phyloP scores from a whole-genome alignment of 1,140 invertebrate species.

The Argopecten irradians region DNA sequence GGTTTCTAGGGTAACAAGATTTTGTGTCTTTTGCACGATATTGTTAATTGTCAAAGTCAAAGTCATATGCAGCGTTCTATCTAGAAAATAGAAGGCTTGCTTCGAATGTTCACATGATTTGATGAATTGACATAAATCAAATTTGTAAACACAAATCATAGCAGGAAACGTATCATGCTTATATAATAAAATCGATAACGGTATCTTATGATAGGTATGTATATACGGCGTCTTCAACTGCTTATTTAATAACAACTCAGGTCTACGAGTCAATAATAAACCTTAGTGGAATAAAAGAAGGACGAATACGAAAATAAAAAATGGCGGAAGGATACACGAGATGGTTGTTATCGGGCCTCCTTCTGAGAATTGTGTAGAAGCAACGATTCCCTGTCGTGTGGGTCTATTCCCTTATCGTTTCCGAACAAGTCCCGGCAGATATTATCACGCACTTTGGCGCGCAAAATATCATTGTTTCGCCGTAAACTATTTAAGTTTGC shows the following conservation, averaged over 20 bases:
- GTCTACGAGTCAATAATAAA: background rate
- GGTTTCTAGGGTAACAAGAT: too few species aligned
- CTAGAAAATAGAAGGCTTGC: too few species aligned
- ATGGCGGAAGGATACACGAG: constrained; percentile 28
- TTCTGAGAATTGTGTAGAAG: constrained; percentile 31
- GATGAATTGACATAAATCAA: too few species aligned
- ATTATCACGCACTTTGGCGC: background rate
- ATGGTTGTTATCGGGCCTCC: constrained; percentile 35
- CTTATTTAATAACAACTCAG: background rate
- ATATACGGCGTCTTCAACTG: background rate
- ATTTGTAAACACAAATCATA: too few species aligned
- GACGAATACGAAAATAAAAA: background rate
- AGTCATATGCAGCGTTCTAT: too few species aligned
- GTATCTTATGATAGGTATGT: background rate
- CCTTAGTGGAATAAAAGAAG: background rate
- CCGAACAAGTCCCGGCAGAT: constrained; percentile 12
- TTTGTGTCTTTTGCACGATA: too few species aligned
- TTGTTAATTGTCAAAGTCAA: too few species aligned
- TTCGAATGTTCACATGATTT: too few species aligned
- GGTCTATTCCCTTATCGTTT: background rate
- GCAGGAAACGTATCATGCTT: too few species aligned
- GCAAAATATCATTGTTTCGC: constrained; percentile 18
- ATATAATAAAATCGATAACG: too few species aligned
- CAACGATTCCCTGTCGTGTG: constrained; percentile 11
- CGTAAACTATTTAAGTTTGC: constrained; percentile 11